Percentiles rank a stretch among this genome's conserved stretches.
Evolutionary conservation across 2,113 vertebrate genomes (phyloP).

Genomic region (Petrocephalus zakoni): DNA sequence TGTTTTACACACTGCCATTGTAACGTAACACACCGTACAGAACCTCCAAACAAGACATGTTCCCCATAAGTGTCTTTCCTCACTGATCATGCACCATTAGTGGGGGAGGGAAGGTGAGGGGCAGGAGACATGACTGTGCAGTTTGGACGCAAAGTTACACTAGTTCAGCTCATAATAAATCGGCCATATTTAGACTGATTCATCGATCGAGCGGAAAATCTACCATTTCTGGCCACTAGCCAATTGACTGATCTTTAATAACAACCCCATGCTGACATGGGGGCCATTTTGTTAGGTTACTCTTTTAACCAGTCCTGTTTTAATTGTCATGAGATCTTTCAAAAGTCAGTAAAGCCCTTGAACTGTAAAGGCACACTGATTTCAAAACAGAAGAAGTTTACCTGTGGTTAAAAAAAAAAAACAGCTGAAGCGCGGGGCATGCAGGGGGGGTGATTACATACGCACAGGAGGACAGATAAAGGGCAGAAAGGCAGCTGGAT

Average conservation of each 20-base stretch:
- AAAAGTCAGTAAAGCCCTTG: constrained; percentile 10
- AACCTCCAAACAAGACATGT: neutral
- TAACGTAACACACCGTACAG: neutral
- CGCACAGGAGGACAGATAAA: neutral
- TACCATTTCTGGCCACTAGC: neutral
- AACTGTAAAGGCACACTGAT: constrained; percentile 25
- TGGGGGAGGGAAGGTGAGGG: neutral
- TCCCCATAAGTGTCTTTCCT: neutral
- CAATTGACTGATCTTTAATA: neutral
- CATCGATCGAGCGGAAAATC: neutral
- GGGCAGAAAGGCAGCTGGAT: neutral
- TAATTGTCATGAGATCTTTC: neutral
- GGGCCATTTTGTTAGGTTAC: neutral
- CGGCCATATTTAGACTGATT: neutral
- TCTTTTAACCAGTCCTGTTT: neutral
- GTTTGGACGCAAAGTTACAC: neutral
- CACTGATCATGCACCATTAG: neutral
- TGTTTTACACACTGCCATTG: neutral
- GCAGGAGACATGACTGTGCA: neutral
- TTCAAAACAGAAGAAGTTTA: constrained; percentile 9
- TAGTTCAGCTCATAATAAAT: neutral
- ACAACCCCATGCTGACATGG: neutral
- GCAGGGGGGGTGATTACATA: neutral
- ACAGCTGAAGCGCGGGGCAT: neutral
- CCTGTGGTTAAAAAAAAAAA: constrained; percentile 22